Percentiles rank a stretch among this genome's conserved stretches.
These are phyloP conservation scores for Scaptomyza polygonia DNA, from an alignment of 2,888 invertebrate genomes.

Conservation along the genomic window DNA sequence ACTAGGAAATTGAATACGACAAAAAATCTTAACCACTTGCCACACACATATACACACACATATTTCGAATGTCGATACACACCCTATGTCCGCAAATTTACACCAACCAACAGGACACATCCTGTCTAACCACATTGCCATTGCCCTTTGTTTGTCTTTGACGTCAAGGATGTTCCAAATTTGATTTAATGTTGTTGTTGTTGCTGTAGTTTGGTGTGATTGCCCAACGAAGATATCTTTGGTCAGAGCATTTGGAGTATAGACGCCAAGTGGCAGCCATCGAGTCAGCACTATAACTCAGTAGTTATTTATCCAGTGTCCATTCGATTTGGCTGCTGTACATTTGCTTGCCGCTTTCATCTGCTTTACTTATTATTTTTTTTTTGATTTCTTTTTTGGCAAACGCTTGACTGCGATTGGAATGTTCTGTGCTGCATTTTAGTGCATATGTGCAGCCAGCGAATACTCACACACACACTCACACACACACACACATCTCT, in stretches of 20 bases:
- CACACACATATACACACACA: constrained; percentile 49
- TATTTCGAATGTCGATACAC: constrained; percentile 21
- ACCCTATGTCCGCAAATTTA: constrained; percentile 45
- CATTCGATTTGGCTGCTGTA: constrained; percentile 69
- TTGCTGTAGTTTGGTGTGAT: constrained; percentile 45
- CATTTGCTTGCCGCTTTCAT: constrained; percentile 50
- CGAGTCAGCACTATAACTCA: constrained; percentile 67
- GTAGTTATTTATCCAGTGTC: constrained; percentile 76
- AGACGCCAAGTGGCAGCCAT: constrained; percentile 45
- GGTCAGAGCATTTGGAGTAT: constrained; percentile 25
- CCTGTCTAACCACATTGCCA: constrained; percentile 34
- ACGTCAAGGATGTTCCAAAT: constrained; percentile 74
- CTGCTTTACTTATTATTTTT: constrained; percentile 31
- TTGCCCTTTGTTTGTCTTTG: constrained; percentile 65
- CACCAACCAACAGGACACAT: constrained; percentile 33
- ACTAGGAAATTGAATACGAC: constrained; percentile 74
- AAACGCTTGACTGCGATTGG: constrained; percentile 60
- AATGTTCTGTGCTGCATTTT: constrained; percentile 71
- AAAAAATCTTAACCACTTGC: constrained; percentile 79
- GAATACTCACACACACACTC: constrained; percentile 4
- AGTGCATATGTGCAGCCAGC: constrained; percentile 49
- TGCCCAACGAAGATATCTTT: constrained; percentile 76
- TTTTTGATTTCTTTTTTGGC: constrained; percentile 61
- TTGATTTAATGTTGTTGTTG: constrained; percentile 58
- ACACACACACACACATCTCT: not conserved